phyloP scores from a whole-genome alignment of 2,113 vertebrate species.

The Catharus fuscescens region DNA sequence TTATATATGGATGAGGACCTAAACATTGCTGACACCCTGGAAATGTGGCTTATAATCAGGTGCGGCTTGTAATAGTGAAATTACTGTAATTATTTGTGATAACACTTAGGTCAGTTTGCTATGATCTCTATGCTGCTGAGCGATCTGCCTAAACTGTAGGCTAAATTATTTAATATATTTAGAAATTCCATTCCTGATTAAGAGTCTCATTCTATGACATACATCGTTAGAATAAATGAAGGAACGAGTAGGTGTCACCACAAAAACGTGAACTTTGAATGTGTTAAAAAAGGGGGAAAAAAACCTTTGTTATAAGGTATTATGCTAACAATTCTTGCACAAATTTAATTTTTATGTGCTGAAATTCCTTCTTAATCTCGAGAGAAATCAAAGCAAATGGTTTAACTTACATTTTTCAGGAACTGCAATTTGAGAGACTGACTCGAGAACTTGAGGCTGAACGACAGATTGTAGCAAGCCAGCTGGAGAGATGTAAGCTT shows the following conservation, averaged over 20 bases:
- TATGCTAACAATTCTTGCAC: neutral
- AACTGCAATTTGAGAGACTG: slow-evolving; percentile 96
- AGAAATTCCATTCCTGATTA: neutral
- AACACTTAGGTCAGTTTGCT: neutral
- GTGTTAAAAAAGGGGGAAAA: neutral
- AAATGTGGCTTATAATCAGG: too few species aligned
- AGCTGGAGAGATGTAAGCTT: slow-evolving; percentile 98
- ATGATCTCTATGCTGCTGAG: neutral
- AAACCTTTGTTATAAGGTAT: neutral
- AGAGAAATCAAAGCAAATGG: neutral
- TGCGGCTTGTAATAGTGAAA: too few species aligned
- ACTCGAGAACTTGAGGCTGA: slow-evolving; percentile 98
- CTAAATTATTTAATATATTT: neutral
- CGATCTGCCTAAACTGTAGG: neutral
- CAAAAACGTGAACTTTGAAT: neutral
- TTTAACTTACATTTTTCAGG: slow-evolving; percentile 75
- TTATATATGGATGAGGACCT: too few species aligned
- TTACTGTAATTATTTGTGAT: neutral
- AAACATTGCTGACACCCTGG: too few species aligned
- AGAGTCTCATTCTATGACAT: accelerated
- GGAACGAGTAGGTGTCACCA: neutral
- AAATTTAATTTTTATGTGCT: neutral
- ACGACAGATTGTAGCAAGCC: slow-evolving; percentile 95
- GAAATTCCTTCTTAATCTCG: neutral
- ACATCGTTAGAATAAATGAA: neutral